phyloP scores from a whole-genome alignment of 2,797 vertebrate genomes.

The Crypturellus tataupa region DNA sequence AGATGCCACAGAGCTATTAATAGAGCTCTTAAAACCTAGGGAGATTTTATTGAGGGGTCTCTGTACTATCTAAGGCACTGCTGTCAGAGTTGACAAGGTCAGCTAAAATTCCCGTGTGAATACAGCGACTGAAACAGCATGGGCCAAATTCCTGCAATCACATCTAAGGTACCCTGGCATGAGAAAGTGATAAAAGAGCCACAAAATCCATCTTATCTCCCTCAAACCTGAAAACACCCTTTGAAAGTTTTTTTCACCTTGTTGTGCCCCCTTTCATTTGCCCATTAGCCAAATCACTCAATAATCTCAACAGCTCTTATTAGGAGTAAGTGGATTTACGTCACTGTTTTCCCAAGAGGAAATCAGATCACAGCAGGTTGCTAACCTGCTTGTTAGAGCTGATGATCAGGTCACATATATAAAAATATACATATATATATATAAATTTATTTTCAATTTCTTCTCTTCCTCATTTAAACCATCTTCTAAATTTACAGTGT shows the following conservation, averaged over 20 bases:
- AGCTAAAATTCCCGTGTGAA: constrained; percentile 74
- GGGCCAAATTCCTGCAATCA: constrained; percentile 42
- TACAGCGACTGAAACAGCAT: constrained; percentile 25
- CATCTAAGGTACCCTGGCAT: constrained; percentile 66
- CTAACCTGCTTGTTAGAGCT: constrained; percentile 32
- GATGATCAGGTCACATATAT: constrained; percentile 27
- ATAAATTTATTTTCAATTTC: constrained; percentile 29
- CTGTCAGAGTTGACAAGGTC: constrained; percentile 78
- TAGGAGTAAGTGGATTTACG: constrained; percentile 72
- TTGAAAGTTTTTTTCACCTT: constrained; percentile 62
- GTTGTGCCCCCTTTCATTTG: constrained; percentile 46
- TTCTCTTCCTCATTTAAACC: constrained; percentile 14
- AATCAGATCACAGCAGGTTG: constrained; percentile 57
- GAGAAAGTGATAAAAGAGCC: constrained; percentile 76
- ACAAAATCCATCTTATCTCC: constrained; percentile 69
- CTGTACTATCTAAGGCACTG: constrained; percentile 65
- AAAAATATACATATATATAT: background rate
- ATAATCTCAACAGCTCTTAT: constrained; percentile 70
- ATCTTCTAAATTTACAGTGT: constrained; percentile 9
- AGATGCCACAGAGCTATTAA: constrained; percentile 73
- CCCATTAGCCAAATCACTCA: constrained; percentile 38
- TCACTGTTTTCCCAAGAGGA: constrained; percentile 64
- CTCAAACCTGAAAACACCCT: constrained; percentile 66
- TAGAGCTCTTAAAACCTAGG: constrained; percentile 65
- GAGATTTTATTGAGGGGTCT: constrained; percentile 32